Evolutionary conservation across 2,888 invertebrate species (phyloP).

Genomic region (Pilophorus perplexus): DNA sequence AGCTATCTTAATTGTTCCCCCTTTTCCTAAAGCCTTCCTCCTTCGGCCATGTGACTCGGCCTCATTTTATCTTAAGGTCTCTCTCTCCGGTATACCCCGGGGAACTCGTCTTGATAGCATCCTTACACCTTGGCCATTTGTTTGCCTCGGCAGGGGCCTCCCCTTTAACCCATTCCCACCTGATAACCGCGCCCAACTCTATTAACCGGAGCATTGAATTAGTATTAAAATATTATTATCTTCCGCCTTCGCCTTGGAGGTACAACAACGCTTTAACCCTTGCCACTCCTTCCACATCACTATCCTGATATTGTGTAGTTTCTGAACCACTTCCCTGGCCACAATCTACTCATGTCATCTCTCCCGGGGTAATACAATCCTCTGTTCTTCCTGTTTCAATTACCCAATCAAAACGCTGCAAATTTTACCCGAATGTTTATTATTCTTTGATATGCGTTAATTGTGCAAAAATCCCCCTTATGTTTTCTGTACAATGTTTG

Average conservation of each 20-base stretch:
- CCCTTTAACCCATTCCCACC: conserved; percentile 30
- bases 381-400: no score
- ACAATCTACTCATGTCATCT: conserved; percentile 27
- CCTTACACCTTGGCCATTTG: conserved; percentile 38
- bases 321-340: conserved; percentile 10
- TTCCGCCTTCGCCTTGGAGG: conserved; percentile 19
- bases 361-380: no score
- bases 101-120: conserved; percentile 38
- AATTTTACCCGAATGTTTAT: no score
- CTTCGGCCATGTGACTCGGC: conserved; percentile 18
- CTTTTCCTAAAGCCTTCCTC: not conserved
- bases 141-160: conserved; percentile 18
- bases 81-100: conserved; percentile 22
- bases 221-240: conserved; percentile 39
- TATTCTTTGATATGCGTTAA: no score
- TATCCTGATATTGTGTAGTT: conserved; percentile 15
- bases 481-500: no score
- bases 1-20: conserved; percentile 44
- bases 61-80: conserved; percentile 37
- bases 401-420: no score
- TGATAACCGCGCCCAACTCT: conserved; percentile 37
- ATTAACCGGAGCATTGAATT: conserved; percentile 36
- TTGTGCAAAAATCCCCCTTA: no score
- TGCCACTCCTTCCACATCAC: not conserved
- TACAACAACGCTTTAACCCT: no score